Percentiles rank a stretch among this genome's conserved stretches.
These are phyloP conservation scores for Silurus asotus DNA, from an alignment of 2,113 vertebrate genomes.

Conservation along the genomic window DNA sequence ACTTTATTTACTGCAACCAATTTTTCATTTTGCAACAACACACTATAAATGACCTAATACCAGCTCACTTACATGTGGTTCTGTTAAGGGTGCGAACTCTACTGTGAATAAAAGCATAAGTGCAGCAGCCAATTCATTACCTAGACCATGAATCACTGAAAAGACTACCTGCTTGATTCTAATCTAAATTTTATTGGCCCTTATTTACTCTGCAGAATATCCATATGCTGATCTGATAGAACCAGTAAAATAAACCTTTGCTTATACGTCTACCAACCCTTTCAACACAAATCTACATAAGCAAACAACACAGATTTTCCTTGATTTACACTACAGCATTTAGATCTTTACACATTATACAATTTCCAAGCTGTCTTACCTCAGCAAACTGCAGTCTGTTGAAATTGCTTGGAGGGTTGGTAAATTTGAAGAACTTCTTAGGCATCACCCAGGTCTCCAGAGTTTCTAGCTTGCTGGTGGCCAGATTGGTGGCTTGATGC, in stretches of 20 bases:
- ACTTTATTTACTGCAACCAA: slow-evolving; percentile 23
- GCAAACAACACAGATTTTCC: not conserved
- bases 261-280: not conserved
- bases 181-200: not conserved
- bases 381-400: slow-evolving; percentile 90
- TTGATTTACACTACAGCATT: not conserved
- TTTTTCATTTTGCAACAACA: slow-evolving; percentile 24
- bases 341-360: not conserved
- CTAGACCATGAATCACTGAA: not conserved
- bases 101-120: not conserved
- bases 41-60: slow-evolving; percentile 31
- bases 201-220: not conserved
- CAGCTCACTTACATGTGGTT: slow-evolving; percentile 12
- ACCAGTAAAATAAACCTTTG: not conserved
- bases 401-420: slow-evolving; percentile 82
- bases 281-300: not conserved
- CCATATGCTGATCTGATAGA: not conserved
- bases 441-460: slow-evolving; percentile 96
- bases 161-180: slow-evolving; percentile 16
- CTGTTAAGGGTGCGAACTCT: slow-evolving; percentile 1
- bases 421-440: slow-evolving; percentile 88
- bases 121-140: not conserved
- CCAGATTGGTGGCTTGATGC: slow-evolving; percentile 93
- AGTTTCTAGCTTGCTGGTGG: slow-evolving; percentile 92
- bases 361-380: slow-evolving; percentile 70